Evolutionary conservation across 2,888 invertebrate species (phyloP).

Genomic region (Oscheius sp.): DNA sequence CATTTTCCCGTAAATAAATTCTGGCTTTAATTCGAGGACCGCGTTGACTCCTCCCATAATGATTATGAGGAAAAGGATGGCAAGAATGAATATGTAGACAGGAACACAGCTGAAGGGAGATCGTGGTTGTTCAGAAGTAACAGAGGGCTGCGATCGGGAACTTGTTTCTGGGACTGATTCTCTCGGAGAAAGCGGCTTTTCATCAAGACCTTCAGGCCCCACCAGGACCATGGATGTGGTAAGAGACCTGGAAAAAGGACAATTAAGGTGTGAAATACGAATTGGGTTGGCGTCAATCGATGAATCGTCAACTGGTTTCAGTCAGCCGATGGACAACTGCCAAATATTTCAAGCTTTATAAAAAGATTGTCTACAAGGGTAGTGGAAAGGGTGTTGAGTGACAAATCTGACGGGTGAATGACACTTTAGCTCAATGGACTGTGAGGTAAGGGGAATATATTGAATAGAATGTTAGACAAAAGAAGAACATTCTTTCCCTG

Average conservation of each 20-base stretch:
- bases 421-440: no score
- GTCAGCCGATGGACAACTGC: background rate
- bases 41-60: constrained; percentile 9
- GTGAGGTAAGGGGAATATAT: no score
- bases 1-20: constrained; percentile 13
- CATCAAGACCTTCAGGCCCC: constrained; percentile 19
- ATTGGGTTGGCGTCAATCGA: no score
- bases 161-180: background rate
- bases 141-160: background rate
- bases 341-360: no score
- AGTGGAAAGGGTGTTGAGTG: no score
- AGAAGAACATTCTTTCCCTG: no score
- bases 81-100: constrained; percentile 18
- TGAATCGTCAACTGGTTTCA: constrained; percentile 19
- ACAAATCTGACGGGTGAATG: no score
- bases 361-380: no score
- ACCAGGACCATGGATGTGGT: constrained; percentile 18
- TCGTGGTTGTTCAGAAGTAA: background rate
- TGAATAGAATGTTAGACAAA: no score
- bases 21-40: constrained; percentile 9
- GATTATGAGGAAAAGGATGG: background rate
- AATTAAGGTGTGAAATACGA: background rate
- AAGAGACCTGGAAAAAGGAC: background rate
- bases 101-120: constrained; percentile 22
- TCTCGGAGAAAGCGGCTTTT: constrained; percentile 15